Base-by-base conservation (phyloP, 35 echinoderm and acorn worm genomes). In the Apostichopus californicus region DNA sequence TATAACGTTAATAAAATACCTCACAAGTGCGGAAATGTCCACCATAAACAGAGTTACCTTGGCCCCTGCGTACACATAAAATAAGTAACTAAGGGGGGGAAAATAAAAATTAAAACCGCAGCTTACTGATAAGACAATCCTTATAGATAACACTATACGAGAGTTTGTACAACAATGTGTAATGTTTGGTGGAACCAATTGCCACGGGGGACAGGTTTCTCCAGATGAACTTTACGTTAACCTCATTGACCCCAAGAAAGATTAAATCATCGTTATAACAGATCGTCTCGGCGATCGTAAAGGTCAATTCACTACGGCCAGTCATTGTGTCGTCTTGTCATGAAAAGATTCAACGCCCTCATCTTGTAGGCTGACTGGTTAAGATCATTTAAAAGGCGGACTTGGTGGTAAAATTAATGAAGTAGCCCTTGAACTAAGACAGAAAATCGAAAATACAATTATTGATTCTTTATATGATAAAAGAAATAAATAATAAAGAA, bases 1-100 rank as follows among this genome's bases (percentile, higher is more conserved):
- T 54, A 14, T 85, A 85, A 85, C 81, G 57, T 60, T 85, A 85
- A 85, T 58, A 58, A 85, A 85, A 63, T 58, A 52, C 55, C 55
- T 85, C 81, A 59, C 81, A 85, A 85, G 81, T 85, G 81, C 81
- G 81, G 81, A 85, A 85, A 85, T 85, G 55, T 85, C 81, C 81
- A 22, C 55, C 54, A 59, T 85, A 57, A 85, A 85, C 81, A 85
- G 81, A 85, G 54, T 85, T 59, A 85, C 81, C 81, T 85, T 85
- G 81, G 81, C 81, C 81, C 58, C 57, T 28, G 81, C 81, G 52
- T 55, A 17, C 81, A 85, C 81, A 85, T 85, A 85, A 85, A 85
- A 55, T 46, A 46, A 46, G 34, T 46, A 46, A 46, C 34, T 46
- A 46, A 46, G 34, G 34, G 34, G 34, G 34, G 34, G 34, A 46